A percentile compares a stretch with the other conserved stretches of the same genome.
Evolutionary conservation across 53 echinoderm and acorn worm species (phyloP).

Genomic region (Hippasteria phrygiana): DNA sequence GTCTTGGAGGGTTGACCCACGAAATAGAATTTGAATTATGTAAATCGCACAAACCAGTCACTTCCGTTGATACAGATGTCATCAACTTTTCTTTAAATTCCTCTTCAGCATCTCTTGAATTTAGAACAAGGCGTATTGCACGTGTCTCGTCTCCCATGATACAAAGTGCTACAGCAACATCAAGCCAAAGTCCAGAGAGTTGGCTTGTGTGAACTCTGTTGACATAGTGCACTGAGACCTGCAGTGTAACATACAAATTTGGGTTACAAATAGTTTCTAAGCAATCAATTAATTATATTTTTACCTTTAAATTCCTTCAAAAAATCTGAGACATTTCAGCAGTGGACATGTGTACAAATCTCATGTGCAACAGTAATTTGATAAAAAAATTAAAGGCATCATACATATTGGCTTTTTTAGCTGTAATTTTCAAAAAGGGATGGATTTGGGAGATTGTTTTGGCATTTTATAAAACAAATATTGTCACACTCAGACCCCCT

Average conservation of each 20-base stretch:
- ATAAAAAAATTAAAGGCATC: not conserved
- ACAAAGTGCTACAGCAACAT: conserved; percentile 25
- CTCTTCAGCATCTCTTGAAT: not conserved
- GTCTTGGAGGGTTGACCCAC: conserved; percentile 28
- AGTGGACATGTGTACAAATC: not conserved
- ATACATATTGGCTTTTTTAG: not conserved
- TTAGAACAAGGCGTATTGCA: conserved; percentile 6
- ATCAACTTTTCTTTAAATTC: not conserved
- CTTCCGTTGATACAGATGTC: not conserved
- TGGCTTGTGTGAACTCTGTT: not conserved
- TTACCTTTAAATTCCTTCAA: no score
- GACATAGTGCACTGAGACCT: conserved; percentile 5
- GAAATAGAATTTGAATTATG: not conserved
- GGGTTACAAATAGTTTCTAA: no score
- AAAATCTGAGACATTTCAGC: no score
- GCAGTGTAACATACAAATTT: not conserved
- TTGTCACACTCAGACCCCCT: no score
- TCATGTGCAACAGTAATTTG: no score
- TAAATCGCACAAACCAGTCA: not conserved
- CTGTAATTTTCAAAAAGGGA: no score
- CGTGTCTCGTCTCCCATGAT: not conserved
- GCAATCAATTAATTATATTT: no score
- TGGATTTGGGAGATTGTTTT: no score
- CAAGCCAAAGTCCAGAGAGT: conserved; percentile 25
- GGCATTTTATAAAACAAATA: no score